Evolutionary conservation across 2,797 vertebrate species (phyloP).

Genomic region (Brachyalestes nurse): DNA sequence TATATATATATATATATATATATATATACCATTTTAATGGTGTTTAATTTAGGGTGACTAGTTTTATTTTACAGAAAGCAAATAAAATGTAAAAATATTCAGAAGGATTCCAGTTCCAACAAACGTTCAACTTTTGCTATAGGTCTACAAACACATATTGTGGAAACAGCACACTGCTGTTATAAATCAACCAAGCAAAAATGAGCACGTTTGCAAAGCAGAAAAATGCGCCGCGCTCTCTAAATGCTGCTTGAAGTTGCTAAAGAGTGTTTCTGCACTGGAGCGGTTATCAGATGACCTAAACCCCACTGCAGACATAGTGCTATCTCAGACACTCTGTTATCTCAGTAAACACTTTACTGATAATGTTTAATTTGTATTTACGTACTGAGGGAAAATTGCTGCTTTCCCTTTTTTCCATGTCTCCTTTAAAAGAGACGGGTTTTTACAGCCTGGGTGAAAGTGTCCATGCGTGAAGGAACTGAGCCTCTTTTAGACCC

Average conservation of each 20-base stretch:
- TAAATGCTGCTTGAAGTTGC: not conserved
- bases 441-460: not conserved
- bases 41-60: too few relatives aligned
- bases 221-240: too few relatives aligned
- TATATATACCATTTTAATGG: too few relatives aligned
- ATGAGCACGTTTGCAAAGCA: too few relatives aligned
- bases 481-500: not conserved
- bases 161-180: too few relatives aligned
- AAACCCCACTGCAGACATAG: not conserved
- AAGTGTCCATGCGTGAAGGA: not conserved
- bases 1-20: too few relatives aligned
- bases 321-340: not conserved
- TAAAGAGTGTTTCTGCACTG: not conserved
- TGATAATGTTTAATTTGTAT: conserved; percentile 15
- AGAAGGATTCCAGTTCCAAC: too few relatives aligned
- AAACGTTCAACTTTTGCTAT: too few relatives aligned
- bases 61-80: too few relatives aligned
- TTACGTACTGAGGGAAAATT: conserved; percentile 1
- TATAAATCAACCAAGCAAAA: too few relatives aligned
- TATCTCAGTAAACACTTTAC: conserved; percentile 11
- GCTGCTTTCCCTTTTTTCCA: conserved; percentile 9
- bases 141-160: too few relatives aligned
- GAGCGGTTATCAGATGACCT: conserved; percentile 2
- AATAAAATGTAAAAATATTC: too few relatives aligned
- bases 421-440: not conserved